These are phyloP conservation scores for Cotesia chilonis DNA, from an alignment of 1,140 invertebrate species.

Conservation along the genomic window DNA sequence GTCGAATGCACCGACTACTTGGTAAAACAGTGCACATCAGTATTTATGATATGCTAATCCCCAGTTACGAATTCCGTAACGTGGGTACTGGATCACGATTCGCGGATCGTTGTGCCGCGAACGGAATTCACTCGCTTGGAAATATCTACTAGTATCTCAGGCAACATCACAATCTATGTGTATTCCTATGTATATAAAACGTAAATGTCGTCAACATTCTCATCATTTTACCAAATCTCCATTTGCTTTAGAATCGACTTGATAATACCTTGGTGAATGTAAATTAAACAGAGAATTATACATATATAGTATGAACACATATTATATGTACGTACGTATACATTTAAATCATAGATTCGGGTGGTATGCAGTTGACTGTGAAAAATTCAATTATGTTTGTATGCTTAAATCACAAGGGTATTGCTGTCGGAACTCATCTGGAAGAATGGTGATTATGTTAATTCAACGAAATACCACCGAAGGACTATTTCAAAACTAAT, in stretches of 20 bases:
- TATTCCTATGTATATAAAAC: conserved; percentile 24
- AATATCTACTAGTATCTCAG: conserved; percentile 39
- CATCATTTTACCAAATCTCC: conserved; percentile 9
- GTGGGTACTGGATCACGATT: conserved; percentile 51
- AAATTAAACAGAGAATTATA: conserved; percentile 20
- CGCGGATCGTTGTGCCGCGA: conserved; percentile 39
- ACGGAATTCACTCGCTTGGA: conserved; percentile 50
- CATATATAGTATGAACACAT: no score
- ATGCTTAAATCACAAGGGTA: conserved; percentile 12
- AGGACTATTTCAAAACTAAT: conserved; percentile 14
- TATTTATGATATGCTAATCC: conserved; percentile 65
- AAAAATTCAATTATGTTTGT: conserved; percentile 22
- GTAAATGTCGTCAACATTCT: conserved; percentile 10
- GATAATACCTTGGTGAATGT: conserved; percentile 16
- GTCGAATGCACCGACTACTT: conserved; percentile 1
- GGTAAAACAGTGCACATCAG: conserved; percentile 46
- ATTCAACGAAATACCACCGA: conserved; percentile 12
- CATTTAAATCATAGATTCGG: neutral
- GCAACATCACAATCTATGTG: conserved; percentile 18
- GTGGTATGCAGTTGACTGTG: neutral
- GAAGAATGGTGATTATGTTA: conserved; percentile 36
- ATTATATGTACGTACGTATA: neutral
- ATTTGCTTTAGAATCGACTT: conserved; percentile 24
- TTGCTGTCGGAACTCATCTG: neutral
- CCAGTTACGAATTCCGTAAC: conserved; percentile 61